Percentiles rank a stretch among this genome's conserved stretches.
Conservation (phyloP, 2,113 vertebrate genomes). For the Corydoras sp. region DNA sequence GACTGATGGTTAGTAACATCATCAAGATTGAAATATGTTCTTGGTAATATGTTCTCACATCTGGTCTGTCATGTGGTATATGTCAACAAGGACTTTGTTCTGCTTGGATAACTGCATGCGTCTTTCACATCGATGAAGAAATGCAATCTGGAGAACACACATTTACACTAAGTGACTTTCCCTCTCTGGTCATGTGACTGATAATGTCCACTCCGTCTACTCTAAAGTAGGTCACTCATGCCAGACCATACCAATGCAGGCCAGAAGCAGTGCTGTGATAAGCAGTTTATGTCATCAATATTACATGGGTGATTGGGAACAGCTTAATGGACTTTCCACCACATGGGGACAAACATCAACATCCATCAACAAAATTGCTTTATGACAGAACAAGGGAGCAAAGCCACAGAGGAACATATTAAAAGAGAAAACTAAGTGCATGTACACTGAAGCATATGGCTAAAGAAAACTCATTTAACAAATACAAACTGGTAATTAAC, state of each 20-base stretch:
- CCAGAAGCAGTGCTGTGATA: constrained; percentile 16
- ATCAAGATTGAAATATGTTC: no score
- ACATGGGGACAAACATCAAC: constrained; percentile 7
- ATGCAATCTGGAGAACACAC: background rate
- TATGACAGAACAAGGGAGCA: background rate
- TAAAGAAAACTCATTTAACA: no score
- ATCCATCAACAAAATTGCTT: constrained; percentile 23
- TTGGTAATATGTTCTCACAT: background rate
- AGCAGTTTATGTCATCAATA: constrained; percentile 1
- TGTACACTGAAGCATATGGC: no score
- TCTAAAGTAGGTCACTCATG: constrained; percentile 23
- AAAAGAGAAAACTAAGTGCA: no score
- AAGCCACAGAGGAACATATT: no score
- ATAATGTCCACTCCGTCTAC: background rate
- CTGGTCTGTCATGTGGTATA: background rate
- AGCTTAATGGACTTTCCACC: constrained; percentile 34
- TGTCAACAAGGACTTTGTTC: background rate
- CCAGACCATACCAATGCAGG: background rate
- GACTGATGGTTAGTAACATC: no score
- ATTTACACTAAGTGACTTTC: constrained; percentile 2
- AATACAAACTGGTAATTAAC: no score
- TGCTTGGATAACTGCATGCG: background rate
- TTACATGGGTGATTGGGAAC: constrained; percentile 13
- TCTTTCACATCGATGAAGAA: background rate
- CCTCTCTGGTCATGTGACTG: background rate